Conservation (phyloP, 2,113 vertebrate species). For the Oxyruncus cristatus region DNA sequence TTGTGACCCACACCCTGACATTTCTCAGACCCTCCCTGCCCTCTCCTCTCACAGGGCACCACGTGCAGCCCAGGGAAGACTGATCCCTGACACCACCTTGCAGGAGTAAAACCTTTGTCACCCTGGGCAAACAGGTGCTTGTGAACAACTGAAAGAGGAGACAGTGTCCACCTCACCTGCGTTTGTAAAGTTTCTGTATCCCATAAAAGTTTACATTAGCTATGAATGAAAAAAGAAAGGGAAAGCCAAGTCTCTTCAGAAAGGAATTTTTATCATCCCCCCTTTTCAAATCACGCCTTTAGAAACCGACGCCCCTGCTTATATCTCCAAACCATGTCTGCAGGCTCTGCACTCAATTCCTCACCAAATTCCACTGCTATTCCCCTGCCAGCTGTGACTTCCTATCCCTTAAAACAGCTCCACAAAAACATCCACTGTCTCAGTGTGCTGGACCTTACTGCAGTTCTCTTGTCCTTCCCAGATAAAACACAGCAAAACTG, state of each 20-base stretch:
- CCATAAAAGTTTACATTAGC: neutral
- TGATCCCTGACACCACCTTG: neutral
- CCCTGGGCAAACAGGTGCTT: neutral
- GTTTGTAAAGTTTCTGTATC: neutral
- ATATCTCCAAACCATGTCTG: neutral
- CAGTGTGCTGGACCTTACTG: neutral
- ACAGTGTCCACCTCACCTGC: neutral
- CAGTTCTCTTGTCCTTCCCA: constrained; percentile 15
- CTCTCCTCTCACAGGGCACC: neutral
- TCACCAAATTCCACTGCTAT: neutral
- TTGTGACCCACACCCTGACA: neutral
- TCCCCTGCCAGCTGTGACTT: neutral
- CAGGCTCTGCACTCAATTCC: neutral
- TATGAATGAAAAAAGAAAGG: neutral
- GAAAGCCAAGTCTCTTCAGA: neutral
- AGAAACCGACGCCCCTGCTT: neutral
- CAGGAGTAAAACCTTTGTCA: neutral
- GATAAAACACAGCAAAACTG: constrained; percentile 51
- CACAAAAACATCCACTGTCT: neutral
- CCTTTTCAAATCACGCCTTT: neutral
- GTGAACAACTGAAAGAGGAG: neutral
- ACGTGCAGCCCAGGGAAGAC: neutral
- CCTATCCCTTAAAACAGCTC: neutral
- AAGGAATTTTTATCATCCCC: neutral
- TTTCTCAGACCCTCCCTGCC: neutral